Evolutionary conservation across 2,888 invertebrate species (phyloP).

Genomic region (Dryobota labecula): DNA sequence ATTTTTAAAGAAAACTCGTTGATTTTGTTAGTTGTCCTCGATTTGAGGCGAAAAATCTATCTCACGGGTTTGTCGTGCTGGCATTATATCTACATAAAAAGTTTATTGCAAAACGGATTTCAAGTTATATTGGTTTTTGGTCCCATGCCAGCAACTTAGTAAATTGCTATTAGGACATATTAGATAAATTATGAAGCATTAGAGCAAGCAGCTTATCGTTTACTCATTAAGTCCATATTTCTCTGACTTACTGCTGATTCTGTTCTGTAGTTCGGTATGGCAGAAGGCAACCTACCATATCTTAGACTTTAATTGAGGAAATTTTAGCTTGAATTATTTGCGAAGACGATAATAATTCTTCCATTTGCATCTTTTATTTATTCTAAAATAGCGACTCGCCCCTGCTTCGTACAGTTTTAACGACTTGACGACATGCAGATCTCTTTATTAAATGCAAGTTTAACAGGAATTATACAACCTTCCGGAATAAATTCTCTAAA

Average conservation of each 20-base stretch:
- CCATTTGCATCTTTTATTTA: background rate
- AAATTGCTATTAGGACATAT: background rate
- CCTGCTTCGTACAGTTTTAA: background rate
- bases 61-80: conserved; percentile 21
- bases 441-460: background rate
- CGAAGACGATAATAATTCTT: background rate
- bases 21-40: conserved; percentile 29
- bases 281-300: background rate
- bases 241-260: background rate
- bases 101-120: conserved; percentile 37
- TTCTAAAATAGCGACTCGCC: background rate
- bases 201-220: background rate
- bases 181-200: background rate
- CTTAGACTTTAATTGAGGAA: background rate
- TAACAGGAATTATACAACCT: background rate
- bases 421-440: background rate
- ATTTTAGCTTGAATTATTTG: background rate
- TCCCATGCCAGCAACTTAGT: background rate
- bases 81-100: conserved; percentile 36
- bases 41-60: conserved; percentile 33
- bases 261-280: background rate
- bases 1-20: conserved; percentile 22
- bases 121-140: conserved; percentile 12
- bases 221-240: background rate
- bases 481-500: background rate